These are phyloP conservation scores for Paelopatides confundens DNA, from an alignment of 53 echinoderm and acorn worm genomes.

Conservation along the genomic window DNA sequence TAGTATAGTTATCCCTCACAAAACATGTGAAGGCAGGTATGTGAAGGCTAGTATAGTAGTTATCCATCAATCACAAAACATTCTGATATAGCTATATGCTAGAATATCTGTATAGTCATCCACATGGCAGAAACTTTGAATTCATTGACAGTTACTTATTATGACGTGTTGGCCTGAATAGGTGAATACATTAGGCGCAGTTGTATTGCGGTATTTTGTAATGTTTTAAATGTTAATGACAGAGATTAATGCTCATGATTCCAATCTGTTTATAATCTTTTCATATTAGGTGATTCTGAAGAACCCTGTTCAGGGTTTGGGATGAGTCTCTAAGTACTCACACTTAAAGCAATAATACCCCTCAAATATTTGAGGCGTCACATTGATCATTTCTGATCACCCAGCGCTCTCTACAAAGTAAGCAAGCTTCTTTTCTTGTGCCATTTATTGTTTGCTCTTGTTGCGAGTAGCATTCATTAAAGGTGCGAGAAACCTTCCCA, in stretches of 20 bases:
- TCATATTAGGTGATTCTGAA: neutral
- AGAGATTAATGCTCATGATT: neutral
- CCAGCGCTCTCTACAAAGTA: neutral
- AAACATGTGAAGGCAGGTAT: no score
- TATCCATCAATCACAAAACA: no score
- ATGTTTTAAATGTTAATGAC: no score
- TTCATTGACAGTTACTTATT: no score
- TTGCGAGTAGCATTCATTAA: neutral
- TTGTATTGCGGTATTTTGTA: no score
- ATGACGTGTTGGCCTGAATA: no score
- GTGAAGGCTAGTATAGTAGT: no score
- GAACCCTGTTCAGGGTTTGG: slow-evolving; percentile 8
- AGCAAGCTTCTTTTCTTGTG: slow-evolving; percentile 1
- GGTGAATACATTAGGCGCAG: no score
- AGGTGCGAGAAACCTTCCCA: neutral
- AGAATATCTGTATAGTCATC: no score
- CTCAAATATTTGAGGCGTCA: neutral
- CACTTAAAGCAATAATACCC: neutral
- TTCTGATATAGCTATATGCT: no score
- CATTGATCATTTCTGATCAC: neutral
- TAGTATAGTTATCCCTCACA: no score
- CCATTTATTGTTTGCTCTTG: neutral
- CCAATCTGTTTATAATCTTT: neutral
- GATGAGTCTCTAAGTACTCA: neutral
- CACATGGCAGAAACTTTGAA: no score